phyloP scores from a whole-genome alignment of 2,888 invertebrate species.

The Epirrita christyi region DNA sequence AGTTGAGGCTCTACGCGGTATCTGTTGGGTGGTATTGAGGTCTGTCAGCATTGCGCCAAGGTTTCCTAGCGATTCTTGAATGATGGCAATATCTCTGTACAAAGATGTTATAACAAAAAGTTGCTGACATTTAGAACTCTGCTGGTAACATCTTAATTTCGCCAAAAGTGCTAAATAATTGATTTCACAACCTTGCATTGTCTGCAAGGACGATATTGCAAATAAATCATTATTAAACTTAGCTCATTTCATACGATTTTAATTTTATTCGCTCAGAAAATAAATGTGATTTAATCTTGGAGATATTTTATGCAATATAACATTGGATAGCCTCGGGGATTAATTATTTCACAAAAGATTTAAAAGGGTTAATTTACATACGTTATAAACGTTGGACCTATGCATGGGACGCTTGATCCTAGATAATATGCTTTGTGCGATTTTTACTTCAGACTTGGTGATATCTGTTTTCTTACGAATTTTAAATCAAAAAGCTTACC shows the following conservation, averaged over 20 bases:
- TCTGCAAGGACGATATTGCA: neutral
- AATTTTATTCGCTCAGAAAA: neutral
- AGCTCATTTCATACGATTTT: neutral
- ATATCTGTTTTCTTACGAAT: neutral
- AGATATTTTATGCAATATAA: slow-evolving; percentile 17
- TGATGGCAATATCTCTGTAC: too few species aligned
- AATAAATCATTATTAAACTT: slow-evolving; percentile 8
- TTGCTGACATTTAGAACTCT: too few species aligned
- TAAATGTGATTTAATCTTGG: slow-evolving; percentile 18
- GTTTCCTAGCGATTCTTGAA: too few species aligned
- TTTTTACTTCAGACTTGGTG: neutral
- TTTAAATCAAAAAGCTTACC: too few species aligned
- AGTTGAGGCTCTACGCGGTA: too few species aligned
- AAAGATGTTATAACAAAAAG: too few species aligned
- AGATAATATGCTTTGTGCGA: neutral
- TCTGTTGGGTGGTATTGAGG: too few species aligned
- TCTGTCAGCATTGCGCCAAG: too few species aligned
- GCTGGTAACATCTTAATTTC: neutral
- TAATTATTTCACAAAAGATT: slow-evolving; percentile 18
- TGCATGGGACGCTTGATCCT: neutral
- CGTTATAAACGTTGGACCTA: slow-evolving; percentile 10
- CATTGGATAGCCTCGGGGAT: slow-evolving; percentile 13
- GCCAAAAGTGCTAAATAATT: neutral
- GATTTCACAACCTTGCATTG: neutral
- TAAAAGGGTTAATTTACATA: slow-evolving; percentile 18